Evolutionary conservation across 2,888 invertebrate genomes (phyloP), one percentile per base, ranked within the genome.

Genomic region (Lycia hirtaria): DNA sequence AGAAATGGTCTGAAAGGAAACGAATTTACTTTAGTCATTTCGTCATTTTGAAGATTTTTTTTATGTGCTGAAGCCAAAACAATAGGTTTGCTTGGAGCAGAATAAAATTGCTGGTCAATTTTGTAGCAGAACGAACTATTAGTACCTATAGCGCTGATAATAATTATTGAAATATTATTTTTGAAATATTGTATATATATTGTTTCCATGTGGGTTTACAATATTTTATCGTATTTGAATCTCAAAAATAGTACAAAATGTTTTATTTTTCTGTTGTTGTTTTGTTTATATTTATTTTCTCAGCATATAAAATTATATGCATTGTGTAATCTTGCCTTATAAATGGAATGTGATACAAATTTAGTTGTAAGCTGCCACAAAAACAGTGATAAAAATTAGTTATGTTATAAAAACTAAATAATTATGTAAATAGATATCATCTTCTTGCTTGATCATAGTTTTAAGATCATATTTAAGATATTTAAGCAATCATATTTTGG

Each of bases 371-470:
- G 19, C 9, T 45, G 30, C 33, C 33, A 45, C 43, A 44, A 44
- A 30, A 19, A 22, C 19, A 38, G 33, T 33, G 33, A 17, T 17
- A 15, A 28, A 43, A 24, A 17, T 32, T 19, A 22, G 6, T 9
- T 12, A 45, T 5, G n/a, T 5, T 12, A 15, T 15, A 26, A 2
- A 22, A 7, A 22, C 1, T 2, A 26, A n/a, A n/a, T n/a, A n/a
- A n/a, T n/a, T n/a, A 12, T 30, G 7, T 44, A 28, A 12, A 10
- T 28, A 28, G n/a, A 14, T 17, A 15, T 45, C 26, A 14, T 45
- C 40, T 47, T 54, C 47, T 54, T 47, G 54, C 40, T 54, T 15
- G 54, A 54, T 12, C 24, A 40, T 54, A 52, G 44, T 20, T 28
- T 7, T 38, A 37, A 32, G 14, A 32, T 10, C 38, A 47, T 28